Conservation (phyloP, 1,140 invertebrate genomes). For the Platyscapa corneri region DNA sequence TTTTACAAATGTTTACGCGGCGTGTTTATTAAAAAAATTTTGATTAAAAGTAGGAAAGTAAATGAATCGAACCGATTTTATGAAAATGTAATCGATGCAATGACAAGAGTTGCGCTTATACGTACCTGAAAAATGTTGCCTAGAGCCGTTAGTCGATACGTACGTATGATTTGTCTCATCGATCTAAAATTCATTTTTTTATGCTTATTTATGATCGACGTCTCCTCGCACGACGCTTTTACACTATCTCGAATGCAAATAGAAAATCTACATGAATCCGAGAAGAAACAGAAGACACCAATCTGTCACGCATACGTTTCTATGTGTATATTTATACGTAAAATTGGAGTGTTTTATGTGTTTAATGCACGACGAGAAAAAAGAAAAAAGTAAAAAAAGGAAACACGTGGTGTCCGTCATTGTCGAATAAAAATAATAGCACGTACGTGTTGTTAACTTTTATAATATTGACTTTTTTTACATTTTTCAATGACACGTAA, state of each 20-base stretch:
- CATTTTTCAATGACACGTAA: no score
- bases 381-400: background rate
- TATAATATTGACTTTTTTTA: no score
- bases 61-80: no score
- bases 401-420: conserved; percentile 32
- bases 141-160: conserved; percentile 40
- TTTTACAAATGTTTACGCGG: no score
- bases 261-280: conserved; percentile 17
- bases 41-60: no score
- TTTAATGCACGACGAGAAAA: conserved; percentile 32
- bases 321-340: conserved; percentile 23
- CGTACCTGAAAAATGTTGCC: conserved; percentile 47
- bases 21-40: no score
- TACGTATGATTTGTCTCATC: conserved; percentile 22
- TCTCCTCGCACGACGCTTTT: conserved; percentile 48
- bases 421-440: background rate
- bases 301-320: background rate
- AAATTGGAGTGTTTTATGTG: conserved; percentile 28
- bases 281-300: conserved; percentile 16
- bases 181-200: conserved; percentile 33
- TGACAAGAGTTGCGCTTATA: conserved; percentile 16
- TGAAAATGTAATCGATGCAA: conserved; percentile 5
- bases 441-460: no score
- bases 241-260: conserved; percentile 33
- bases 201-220: conserved; percentile 42